These are phyloP conservation scores for Laticauda colubrina DNA, from an alignment of 2,113 vertebrate species.

Conservation along the genomic window DNA sequence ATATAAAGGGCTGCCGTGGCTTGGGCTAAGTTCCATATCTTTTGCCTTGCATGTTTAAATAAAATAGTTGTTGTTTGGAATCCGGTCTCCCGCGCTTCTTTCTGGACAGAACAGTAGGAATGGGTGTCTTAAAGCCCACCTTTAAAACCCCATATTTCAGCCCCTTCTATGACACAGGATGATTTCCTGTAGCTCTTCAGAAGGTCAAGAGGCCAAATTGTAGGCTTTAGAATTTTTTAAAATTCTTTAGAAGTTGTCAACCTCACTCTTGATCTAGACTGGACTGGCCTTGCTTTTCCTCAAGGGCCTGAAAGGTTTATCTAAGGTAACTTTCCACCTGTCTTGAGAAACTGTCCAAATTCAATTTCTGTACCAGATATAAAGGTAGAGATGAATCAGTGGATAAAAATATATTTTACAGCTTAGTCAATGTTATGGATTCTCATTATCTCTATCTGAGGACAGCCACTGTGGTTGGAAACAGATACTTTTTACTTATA, in stretches of 20 bases:
- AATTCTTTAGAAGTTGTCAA: neutral
- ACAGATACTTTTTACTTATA: neutral
- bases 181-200: neutral
- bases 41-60: too few species aligned
- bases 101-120: neutral
- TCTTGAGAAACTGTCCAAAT: neutral
- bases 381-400: neutral
- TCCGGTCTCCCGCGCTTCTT: too few species aligned
- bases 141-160: neutral
- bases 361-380: neutral
- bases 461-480: neutral
- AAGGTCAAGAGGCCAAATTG: neutral
- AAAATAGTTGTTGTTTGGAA: too few species aligned
- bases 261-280: neutral
- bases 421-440: neutral
- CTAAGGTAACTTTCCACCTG: neutral
- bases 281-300: neutral
- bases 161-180: neutral
- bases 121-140: neutral
- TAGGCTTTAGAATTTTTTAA: too few species aligned
- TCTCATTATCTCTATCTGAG: neutral
- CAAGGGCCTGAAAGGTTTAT: neutral
- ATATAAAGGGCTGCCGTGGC: too few species aligned
- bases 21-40: too few species aligned
- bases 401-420: neutral